Percentiles rank a stretch among this genome's conserved stretches.
Evolutionary conservation across 2,797 vertebrate genomes (phyloP).

Genomic region (Manis javanica): DNA sequence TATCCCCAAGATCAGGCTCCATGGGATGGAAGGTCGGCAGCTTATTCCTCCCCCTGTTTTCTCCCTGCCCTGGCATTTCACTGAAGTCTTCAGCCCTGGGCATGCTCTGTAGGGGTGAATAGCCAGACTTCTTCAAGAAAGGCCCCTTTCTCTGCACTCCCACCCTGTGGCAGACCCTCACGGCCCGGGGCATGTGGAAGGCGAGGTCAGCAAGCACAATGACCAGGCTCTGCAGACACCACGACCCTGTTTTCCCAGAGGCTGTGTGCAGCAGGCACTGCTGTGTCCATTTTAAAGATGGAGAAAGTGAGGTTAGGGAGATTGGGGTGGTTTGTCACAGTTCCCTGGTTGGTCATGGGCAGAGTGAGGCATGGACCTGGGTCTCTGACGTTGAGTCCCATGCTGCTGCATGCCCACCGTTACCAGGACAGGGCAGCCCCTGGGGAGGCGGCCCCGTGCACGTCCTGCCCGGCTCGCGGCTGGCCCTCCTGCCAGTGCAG

Average conservation of each 20-base stretch:
- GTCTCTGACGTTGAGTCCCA: background rate
- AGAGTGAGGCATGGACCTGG: background rate
- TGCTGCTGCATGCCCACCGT: background rate
- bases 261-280: background rate
- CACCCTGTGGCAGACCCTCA: background rate
- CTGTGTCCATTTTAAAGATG: background rate
- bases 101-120: background rate
- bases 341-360: background rate
- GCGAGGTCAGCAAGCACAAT: background rate
- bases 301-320: background rate
- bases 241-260: background rate
- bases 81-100: background rate
- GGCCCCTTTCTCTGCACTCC: rapidly evolving
- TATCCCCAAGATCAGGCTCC: background rate
- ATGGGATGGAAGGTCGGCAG: background rate
- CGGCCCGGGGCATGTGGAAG: background rate
- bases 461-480: rapidly evolving
- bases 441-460: too few relatives aligned
- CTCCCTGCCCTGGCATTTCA: background rate
- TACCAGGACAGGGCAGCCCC: background rate
- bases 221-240: background rate
- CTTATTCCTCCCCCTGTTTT: background rate
- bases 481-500: background rate
- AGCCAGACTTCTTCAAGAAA: background rate
- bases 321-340: background rate